A percentile compares a stretch with the other conserved stretches of the same genome.
These are phyloP conservation scores for Tinamus guttatus DNA, from an alignment of 2,113 vertebrate genomes.

Conservation along the genomic window DNA sequence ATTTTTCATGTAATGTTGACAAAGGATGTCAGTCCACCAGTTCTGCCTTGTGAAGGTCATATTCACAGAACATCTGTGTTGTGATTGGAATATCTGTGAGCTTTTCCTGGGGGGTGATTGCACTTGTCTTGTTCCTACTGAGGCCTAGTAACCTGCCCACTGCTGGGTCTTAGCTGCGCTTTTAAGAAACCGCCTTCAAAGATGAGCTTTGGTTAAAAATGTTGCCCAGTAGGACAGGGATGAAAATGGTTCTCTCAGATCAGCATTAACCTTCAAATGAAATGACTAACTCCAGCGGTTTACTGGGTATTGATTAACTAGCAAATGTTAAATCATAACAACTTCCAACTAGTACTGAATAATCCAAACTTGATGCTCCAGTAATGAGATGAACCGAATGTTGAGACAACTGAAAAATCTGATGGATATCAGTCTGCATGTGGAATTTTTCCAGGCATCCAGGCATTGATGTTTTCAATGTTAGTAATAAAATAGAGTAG, in stretches of 20 bases:
- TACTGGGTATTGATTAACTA: background rate
- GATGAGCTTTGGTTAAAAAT: background rate
- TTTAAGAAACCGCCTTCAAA: background rate
- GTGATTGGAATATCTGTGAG: background rate
- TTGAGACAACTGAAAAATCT: background rate
- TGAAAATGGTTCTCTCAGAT: background rate
- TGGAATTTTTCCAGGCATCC: background rate
- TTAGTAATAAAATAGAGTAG: background rate
- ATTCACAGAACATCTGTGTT: background rate
- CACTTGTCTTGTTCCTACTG: too few species aligned
- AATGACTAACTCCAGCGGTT: background rate
- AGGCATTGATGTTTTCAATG: background rate
- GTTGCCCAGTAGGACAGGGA: background rate
- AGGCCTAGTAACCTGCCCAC: background rate
- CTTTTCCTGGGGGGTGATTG: background rate
- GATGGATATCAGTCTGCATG: fast-evolving
- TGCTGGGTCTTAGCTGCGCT: background rate
- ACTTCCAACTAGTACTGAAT: background rate
- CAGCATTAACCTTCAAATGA: background rate
- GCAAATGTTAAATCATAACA: background rate
- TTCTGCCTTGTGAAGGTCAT: background rate
- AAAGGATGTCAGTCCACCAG: background rate
- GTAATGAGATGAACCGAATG: background rate
- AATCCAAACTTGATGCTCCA: background rate
- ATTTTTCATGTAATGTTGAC: background rate